Base-by-base conservation (phyloP, 2,797 vertebrate genomes). In the Lepilemur septentrionalis region DNA sequence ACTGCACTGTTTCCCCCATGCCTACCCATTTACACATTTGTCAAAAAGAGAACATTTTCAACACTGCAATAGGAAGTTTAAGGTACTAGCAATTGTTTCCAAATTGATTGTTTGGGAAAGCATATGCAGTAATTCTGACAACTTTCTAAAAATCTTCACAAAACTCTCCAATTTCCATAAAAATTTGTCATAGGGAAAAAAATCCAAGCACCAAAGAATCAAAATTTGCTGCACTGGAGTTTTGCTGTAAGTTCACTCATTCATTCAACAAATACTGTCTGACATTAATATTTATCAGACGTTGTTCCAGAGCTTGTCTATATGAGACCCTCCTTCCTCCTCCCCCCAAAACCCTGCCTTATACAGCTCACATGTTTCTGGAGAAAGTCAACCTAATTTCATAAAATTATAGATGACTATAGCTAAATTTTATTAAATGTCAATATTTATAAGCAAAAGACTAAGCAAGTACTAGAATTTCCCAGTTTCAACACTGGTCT, bases 11-110 rank as follows among this genome's bases (percentile, higher is more conserved):
- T 98, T 98, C 93, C 72, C 67, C 97, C 18, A 55, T 46, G 8
- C 79, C 82, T 96, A 84, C 67, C 97, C 96, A 97, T 95, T 95
- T 93, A 92, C n/a, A 67, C 11, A 72, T 96, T 48, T 97, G 67
- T 78, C 52, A 91, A 52, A 96, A 92, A 69, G 80, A 96, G 90
- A 98, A 84, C 63, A 48, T 55, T 89, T 85, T 94, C 55, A 6
- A 90, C 95, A 91, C 82, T 75, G 38, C 93, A 22, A 73, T 0
- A 81, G 30, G 30, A 96, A 59, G 46, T 32, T 61, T n/a, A 63
- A 35, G 7, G 7, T 70, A 41, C 14, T 2, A 85, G 91, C 14
- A 90, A 78, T 3, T 13, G 14, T 75, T 76, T 69, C 25, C 41
- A 83, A 57, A 67, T 28, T 22, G 18, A 89, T 0, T 61, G 18